phyloP scores from a whole-genome alignment of 1,140 invertebrate species.

The Lycorma delicatula region DNA sequence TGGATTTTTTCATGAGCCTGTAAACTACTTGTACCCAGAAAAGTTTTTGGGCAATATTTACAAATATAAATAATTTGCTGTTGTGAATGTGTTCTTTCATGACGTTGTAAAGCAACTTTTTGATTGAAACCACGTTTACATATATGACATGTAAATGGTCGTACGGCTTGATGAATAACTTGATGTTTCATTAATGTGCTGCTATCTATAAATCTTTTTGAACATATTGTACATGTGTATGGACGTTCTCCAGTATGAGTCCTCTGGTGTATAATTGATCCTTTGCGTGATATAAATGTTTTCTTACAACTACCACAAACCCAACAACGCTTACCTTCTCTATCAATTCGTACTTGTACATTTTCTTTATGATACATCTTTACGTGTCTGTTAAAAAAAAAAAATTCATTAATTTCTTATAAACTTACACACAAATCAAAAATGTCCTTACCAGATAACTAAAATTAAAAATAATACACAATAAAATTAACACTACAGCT shows the following conservation, averaged over 20 bases:
- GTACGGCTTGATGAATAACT: constrained; percentile 27
- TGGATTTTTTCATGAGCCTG: constrained; percentile 28
- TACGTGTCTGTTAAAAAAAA: constrained; percentile 19
- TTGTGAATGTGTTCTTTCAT: constrained; percentile 23
- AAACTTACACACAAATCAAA: too few relatives aligned
- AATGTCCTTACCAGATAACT: too few relatives aligned
- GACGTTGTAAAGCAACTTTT: constrained; percentile 23
- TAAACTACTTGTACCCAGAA: constrained; percentile 19
- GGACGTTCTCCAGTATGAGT: constrained; percentile 40
- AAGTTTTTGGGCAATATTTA: constrained; percentile 26
- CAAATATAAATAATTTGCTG: constrained; percentile 19
- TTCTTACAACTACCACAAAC: constrained; percentile 22
- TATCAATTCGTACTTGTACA: constrained; percentile 17
- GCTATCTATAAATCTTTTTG: constrained; percentile 36
- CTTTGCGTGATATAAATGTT: constrained; percentile 22
- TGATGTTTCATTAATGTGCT: constrained; percentile 26
- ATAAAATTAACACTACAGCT: too few relatives aligned
- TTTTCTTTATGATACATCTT: constrained; percentile 17
- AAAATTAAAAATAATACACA: too few relatives aligned
- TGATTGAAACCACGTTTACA: constrained; percentile 24
- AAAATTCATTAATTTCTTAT: too few relatives aligned
- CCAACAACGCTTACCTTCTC: constrained; percentile 23
- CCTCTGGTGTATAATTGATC: constrained; percentile 29
- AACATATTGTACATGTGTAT: constrained; percentile 41
- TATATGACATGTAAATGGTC: constrained; percentile 22